phyloP scores from a whole-genome alignment of 2,113 vertebrate species.

The Gyps fulvus region DNA sequence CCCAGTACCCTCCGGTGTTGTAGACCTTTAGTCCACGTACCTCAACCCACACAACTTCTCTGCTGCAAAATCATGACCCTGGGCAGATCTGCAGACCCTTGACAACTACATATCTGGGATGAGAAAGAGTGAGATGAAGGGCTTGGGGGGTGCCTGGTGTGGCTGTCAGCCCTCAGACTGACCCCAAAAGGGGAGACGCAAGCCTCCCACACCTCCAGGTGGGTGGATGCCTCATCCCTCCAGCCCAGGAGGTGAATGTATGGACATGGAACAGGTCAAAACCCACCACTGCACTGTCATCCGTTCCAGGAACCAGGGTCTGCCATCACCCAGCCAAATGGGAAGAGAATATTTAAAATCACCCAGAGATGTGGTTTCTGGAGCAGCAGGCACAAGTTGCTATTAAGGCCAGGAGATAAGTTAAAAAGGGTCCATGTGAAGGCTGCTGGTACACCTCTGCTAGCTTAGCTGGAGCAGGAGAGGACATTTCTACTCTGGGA shows the following conservation, averaged over 20 bases:
- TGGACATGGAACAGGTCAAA: not conserved
- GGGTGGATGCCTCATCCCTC: not conserved
- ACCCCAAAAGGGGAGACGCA: not conserved
- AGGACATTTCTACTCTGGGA: not conserved
- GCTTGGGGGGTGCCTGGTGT: not conserved
- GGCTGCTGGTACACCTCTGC: not conserved
- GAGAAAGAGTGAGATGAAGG: fast-evolving
- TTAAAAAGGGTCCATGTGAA: not conserved
- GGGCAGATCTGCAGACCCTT: not conserved
- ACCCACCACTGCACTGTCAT: not conserved
- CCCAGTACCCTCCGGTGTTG: not conserved
- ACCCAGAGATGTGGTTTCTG: not conserved
- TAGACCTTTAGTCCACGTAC: not conserved
- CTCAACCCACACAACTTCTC: not conserved
- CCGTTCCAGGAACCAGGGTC: not conserved
- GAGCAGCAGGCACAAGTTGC: not conserved
- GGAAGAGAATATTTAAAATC: not conserved
- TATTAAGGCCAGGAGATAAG: not conserved
- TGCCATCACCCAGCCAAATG: not conserved
- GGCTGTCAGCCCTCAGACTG: not conserved
- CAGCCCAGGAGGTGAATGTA: not conserved
- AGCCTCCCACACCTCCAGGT: not conserved
- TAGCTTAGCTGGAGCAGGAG: not conserved
- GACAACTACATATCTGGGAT: not conserved
- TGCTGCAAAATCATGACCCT: not conserved